Evolutionary conservation across 2,113 vertebrate species (phyloP).

Genomic region (Marmota flaviventris): DNA sequence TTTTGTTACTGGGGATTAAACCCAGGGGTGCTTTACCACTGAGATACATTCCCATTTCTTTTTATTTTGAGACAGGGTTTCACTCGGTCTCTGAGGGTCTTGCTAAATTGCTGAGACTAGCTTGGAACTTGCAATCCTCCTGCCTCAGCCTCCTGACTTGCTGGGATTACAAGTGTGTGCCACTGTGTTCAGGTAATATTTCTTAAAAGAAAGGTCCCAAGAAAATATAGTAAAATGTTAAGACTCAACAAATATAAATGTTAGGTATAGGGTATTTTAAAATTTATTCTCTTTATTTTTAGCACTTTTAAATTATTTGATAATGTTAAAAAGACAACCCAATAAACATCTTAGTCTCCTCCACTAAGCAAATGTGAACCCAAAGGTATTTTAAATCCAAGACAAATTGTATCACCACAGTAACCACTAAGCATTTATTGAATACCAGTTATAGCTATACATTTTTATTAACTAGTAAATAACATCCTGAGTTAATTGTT

Average conservation of each 20-base stretch:
- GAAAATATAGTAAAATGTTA: neutral
- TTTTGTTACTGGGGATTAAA: no score
- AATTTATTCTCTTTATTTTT: neutral
- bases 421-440: neutral
- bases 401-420: neutral
- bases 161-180: no score
- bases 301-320: constrained; percentile 20
- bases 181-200: neutral
- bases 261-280: neutral
- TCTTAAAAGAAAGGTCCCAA: neutral
- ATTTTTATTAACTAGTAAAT: neutral
- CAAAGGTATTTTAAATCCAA: neutral
- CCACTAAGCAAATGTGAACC: neutral
- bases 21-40: no score
- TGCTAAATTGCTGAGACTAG: no score
- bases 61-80: no score
- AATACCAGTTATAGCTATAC: neutral
- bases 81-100: no score
- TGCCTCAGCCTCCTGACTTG: no score
- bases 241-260: neutral
- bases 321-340: neutral
- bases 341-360: neutral
- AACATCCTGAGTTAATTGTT: neutral
- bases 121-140: no score
- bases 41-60: no score